Conservation (phyloP, 2,113 vertebrate genomes). For the Cervus canadensis region DNA sequence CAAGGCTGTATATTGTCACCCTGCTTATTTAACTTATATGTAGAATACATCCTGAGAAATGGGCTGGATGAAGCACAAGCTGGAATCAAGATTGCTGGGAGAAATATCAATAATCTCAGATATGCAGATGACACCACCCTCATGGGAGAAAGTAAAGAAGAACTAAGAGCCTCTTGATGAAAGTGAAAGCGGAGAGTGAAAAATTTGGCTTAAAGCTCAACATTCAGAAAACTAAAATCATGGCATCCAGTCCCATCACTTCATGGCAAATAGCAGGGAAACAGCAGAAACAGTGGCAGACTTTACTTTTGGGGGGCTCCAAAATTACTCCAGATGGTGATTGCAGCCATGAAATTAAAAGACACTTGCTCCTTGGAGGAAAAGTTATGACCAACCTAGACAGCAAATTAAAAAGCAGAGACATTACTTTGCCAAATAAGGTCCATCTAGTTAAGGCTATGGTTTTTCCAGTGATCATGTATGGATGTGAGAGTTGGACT, state of each 20-base stretch:
- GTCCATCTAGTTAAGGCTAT: neutral
- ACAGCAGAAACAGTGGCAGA: neutral
- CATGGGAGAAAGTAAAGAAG: neutral
- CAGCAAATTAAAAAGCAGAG: neutral
- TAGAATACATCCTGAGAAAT: neutral
- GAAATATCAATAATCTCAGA: neutral
- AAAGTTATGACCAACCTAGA: neutral
- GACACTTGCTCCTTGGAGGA: neutral
- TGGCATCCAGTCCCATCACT: neutral
- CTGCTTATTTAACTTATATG: neutral
- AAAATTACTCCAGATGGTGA: neutral
- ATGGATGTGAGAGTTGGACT: neutral
- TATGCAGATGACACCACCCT: neutral
- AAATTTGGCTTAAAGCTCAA: neutral
- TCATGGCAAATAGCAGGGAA: neutral
- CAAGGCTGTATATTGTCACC: neutral
- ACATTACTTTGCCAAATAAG: neutral
- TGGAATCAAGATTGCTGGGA: neutral
- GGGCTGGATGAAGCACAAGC: neutral
- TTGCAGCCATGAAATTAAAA: neutral
- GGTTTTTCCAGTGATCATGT: neutral
- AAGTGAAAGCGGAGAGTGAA: neutral
- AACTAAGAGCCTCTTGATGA: neutral
- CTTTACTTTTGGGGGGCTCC: neutral
- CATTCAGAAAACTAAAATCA: neutral